These are phyloP conservation scores for Barnardius zonarius DNA, from an alignment of 2,113 vertebrate species.

Conservation along the genomic window DNA sequence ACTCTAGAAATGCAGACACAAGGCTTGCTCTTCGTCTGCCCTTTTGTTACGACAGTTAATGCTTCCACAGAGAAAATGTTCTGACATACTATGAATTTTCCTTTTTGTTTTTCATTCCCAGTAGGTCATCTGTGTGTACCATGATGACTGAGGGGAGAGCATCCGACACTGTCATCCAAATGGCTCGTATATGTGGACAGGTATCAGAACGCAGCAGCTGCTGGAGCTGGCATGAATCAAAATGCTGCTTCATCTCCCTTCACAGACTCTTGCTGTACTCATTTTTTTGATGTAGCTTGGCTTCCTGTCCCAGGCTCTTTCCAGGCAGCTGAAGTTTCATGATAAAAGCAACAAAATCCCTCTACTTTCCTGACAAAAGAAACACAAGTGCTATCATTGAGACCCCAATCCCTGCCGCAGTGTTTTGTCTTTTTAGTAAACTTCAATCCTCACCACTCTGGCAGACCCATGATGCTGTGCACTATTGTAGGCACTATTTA, in stretches of 20 bases:
- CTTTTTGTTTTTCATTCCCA: neutral
- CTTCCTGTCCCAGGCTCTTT: neutral
- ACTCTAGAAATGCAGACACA: neutral
- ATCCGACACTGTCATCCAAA: neutral
- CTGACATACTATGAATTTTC: neutral
- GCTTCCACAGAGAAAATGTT: neutral
- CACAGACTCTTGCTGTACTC: neutral
- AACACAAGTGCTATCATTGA: neutral
- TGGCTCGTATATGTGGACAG: neutral
- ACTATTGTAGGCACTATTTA: neutral
- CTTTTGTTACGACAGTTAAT: neutral
- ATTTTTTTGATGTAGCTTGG: neutral
- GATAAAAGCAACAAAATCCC: neutral
- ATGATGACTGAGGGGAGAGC: neutral
- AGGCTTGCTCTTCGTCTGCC: neutral
- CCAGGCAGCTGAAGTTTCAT: neutral
- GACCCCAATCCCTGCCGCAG: neutral
- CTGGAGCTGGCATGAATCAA: neutral
- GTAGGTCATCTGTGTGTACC: rapidly evolving
- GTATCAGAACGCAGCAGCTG: neutral
- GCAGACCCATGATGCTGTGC: neutral
- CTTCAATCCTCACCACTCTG: neutral
- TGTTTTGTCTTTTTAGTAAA: neutral
- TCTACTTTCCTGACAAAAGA: neutral
- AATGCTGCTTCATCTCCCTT: neutral